A percentile compares a stretch with the other conserved stretches of the same genome.
Conservation (phyloP, 1,140 invertebrate genomes). For the Bursaphelenchus mucronatus region DNA sequence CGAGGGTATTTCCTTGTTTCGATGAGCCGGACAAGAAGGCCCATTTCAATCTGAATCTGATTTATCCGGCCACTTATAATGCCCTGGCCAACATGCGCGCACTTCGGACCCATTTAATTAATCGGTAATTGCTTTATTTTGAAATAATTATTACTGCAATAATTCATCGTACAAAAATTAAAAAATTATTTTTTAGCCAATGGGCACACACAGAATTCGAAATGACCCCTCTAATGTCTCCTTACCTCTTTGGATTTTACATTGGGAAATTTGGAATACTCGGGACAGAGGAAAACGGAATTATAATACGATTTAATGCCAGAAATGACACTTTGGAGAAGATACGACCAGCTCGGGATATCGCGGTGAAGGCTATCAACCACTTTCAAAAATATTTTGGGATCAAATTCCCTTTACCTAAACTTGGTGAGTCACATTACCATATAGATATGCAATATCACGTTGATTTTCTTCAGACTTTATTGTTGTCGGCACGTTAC, state of each 20-base stretch:
- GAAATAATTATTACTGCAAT: slow-evolving; percentile 1
- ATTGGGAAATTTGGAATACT: not conserved
- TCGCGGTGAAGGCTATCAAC: not conserved
- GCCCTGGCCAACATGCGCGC: slow-evolving; percentile 12
- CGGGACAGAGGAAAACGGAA: not conserved
- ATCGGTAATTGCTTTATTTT: not conserved
- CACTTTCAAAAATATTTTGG: slow-evolving; percentile 18
- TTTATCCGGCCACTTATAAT: slow-evolving; percentile 13
- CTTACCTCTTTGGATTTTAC: slow-evolving; percentile 20
- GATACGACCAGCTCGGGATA: slow-evolving; percentile 1
- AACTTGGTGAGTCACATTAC: slow-evolving; percentile 10
- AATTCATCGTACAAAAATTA: not conserved
- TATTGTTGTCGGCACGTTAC: slow-evolving; percentile 5
- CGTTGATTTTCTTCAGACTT: slow-evolving; percentile 14
- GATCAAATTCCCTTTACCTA: slow-evolving; percentile 9
- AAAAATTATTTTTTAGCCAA: slow-evolving; percentile 6
- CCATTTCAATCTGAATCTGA: slow-evolving; percentile 30
- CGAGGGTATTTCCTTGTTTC: slow-evolving; percentile 49
- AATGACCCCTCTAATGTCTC: slow-evolving; percentile 9
- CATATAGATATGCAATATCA: not conserved
- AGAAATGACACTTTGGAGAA: slow-evolving; percentile 3
- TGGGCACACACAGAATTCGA: slow-evolving; percentile 19
- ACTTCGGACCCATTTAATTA: not conserved
- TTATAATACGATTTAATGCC: slow-evolving; percentile 7
- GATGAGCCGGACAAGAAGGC: slow-evolving; percentile 48